Evolutionary conservation across 2,797 vertebrate genomes (phyloP).

Genomic region (Hozukius guyotensis): DNA sequence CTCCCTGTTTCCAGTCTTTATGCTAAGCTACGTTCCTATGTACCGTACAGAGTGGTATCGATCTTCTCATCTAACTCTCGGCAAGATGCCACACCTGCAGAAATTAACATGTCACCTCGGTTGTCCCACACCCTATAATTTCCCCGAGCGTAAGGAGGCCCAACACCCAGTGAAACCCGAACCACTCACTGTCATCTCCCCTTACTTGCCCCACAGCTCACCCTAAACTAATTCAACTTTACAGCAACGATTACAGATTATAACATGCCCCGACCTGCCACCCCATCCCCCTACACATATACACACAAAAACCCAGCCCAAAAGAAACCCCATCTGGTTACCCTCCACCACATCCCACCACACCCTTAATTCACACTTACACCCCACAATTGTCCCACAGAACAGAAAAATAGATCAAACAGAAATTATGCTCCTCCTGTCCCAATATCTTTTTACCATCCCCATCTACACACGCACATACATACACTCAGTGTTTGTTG

Average conservation of each 20-base stretch:
- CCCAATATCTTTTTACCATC: neutral
- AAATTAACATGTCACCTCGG: neutral
- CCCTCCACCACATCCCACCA: constrained; percentile 22
- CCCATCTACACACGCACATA: neutral
- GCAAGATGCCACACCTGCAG: constrained; percentile 37
- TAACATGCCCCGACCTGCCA: neutral
- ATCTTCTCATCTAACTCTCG: neutral
- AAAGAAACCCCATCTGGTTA: constrained; percentile 33
- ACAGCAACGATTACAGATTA: constrained; percentile 21
- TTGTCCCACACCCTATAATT: constrained; percentile 27
- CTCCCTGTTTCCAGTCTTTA: neutral
- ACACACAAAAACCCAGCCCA: constrained; percentile 21
- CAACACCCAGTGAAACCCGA: constrained; percentile 33
- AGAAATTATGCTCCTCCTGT: neutral
- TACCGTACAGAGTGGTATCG: neutral
- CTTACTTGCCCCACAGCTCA: constrained; percentile 4
- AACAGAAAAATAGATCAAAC: constrained; percentile 22
- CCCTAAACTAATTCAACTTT: constrained; percentile 28
- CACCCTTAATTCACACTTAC: constrained; percentile 15
- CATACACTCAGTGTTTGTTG: neutral
- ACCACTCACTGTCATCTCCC: constrained; percentile 23
- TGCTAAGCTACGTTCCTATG: neutral
- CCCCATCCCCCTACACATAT: neutral
- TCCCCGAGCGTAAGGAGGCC: neutral
- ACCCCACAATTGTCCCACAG: constrained; percentile 17